Conservation (phyloP, 2,797 vertebrate genomes). For the Ibycter americanus region DNA sequence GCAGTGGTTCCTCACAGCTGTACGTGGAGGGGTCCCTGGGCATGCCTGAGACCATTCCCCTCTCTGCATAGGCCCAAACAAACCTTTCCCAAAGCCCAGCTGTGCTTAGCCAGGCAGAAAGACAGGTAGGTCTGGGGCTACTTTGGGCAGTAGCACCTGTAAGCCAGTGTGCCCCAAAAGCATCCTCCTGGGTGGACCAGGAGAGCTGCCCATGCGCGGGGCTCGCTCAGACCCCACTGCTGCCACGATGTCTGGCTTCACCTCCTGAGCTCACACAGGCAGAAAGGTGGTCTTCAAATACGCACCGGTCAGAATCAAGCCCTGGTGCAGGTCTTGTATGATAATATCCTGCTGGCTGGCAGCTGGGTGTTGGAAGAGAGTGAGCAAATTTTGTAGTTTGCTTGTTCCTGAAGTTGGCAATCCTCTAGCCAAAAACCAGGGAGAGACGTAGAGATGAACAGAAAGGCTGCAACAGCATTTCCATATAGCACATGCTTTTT, state of each 20-base stretch:
- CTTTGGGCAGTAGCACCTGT: background rate
- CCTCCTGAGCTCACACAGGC: background rate
- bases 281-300: background rate
- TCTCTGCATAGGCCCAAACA: background rate
- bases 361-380: background rate
- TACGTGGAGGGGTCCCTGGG: accelerated
- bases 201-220: background rate
- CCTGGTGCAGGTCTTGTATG: background rate
- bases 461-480: conserved; percentile 23
- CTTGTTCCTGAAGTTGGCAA: background rate
- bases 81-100: background rate
- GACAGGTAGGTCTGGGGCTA: background rate
- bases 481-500: background rate
- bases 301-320: background rate
- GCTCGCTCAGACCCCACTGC: accelerated
- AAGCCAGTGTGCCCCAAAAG: background rate
- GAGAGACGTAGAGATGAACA: background rate
- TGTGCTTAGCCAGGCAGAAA: background rate
- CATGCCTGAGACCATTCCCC: background rate
- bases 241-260: background rate
- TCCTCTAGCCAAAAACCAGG: background rate
- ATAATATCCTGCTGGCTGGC: background rate
- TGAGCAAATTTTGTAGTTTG: background rate
- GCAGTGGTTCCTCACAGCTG: background rate
- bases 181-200: background rate